A percentile compares a stretch with the other conserved stretches of the same genome.
Conservation (phyloP, 2,797 vertebrate genomes). For the Oophaga sylvatica region DNA sequence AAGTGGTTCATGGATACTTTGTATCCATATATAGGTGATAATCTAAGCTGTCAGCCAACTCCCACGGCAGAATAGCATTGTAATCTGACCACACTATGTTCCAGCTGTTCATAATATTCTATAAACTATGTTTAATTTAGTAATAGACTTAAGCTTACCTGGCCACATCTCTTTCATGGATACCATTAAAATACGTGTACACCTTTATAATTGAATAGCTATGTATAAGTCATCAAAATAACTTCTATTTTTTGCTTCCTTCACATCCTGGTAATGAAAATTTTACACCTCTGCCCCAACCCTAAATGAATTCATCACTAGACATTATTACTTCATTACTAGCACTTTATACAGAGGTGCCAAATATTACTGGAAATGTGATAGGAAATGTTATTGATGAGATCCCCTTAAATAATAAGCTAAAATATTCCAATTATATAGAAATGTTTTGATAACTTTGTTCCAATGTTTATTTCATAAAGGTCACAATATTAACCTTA, state of each 20-base stretch:
- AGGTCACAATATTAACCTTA: neutral
- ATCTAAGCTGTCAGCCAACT: neutral
- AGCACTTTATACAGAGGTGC: neutral
- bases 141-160: neutral
- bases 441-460: neutral
- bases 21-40: neutral
- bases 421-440: neutral
- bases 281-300: conserved; percentile 27
- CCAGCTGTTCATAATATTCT: neutral
- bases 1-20: too few relatives aligned
- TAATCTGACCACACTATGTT: neutral
- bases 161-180: neutral
- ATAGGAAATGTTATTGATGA: neutral
- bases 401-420: neutral
- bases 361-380: neutral
- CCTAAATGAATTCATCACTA: conserved; percentile 6
- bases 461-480: neutral
- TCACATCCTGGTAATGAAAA: conserved; percentile 14
- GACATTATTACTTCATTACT: conserved; percentile 19
- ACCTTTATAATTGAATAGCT: neutral
- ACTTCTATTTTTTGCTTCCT: neutral
- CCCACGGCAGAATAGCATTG: neutral
- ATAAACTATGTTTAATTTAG: neutral
- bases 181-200: neutral
- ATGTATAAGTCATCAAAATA: neutral